phyloP scores from a whole-genome alignment of 2,888 invertebrate species.

The Muscina levida region DNA sequence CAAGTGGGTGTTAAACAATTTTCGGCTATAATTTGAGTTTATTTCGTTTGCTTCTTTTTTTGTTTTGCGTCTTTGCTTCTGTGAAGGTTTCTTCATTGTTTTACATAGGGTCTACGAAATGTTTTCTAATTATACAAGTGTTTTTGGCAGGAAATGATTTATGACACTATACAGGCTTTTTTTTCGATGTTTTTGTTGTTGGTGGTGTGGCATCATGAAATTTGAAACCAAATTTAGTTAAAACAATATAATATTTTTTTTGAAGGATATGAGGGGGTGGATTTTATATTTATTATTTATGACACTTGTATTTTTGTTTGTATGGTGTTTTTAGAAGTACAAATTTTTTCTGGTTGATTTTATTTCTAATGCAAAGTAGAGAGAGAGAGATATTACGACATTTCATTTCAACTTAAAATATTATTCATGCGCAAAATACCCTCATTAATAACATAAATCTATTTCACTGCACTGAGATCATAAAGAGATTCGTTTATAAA shows the following conservation, averaged over 20 bases:
- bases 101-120: slow-evolving; percentile 27
- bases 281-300: slow-evolving; percentile 42
- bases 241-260: slow-evolving; percentile 19
- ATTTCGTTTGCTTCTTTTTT: slow-evolving; percentile 9
- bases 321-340: too few relatives aligned
- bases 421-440: too few relatives aligned
- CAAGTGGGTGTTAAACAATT: slow-evolving; percentile 71
- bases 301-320: neutral
- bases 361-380: too few relatives aligned
- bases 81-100: neutral
- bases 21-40: slow-evolving; percentile 41
- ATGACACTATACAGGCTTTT: neutral
- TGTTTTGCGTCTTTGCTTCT: neutral
- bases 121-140: slow-evolving; percentile 46
- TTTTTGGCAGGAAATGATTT: slow-evolving; percentile 44
- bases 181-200: slow-evolving; percentile 50
- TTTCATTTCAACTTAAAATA: too few relatives aligned
- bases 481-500: too few relatives aligned
- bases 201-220: slow-evolving; percentile 28
- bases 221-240: slow-evolving; percentile 8
- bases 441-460: too few relatives aligned
- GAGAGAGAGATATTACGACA: too few relatives aligned
- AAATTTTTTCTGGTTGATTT: too few relatives aligned
- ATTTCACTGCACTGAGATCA: too few relatives aligned
- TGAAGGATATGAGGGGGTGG: slow-evolving; percentile 4